Conservation (phyloP, 2,888 invertebrate species). For the Acholoe squamosa region DNA sequence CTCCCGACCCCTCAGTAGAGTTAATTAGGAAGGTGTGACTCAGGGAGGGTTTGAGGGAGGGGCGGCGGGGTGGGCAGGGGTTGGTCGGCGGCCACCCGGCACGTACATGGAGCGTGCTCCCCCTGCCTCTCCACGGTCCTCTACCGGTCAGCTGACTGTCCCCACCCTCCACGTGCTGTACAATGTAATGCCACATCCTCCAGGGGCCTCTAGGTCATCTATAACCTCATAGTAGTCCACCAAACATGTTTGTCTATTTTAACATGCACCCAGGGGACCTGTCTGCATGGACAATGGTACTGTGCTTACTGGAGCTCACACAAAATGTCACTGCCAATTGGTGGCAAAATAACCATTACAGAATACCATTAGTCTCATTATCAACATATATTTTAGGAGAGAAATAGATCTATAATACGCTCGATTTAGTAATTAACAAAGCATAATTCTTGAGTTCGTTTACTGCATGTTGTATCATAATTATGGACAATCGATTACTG, state of each 20-base stretch:
- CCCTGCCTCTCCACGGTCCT: neutral
- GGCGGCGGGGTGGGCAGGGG: neutral
- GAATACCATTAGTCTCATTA: no score
- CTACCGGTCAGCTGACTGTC: neutral
- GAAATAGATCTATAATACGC: no score
- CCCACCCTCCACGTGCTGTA: neutral
- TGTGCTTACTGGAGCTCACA: no score
- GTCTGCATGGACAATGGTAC: no score
- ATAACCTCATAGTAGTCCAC: neutral
- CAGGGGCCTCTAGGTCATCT: neutral
- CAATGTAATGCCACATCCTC: slow-evolving; percentile 18
- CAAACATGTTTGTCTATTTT: neutral
- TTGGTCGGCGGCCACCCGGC: neutral
- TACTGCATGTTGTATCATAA: no score
- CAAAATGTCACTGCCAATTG: no score
- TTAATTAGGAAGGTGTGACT: slow-evolving; percentile 44
- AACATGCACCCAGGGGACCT: neutral
- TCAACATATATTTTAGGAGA: no score
- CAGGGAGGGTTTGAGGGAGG: neutral
- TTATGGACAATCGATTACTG: no score
- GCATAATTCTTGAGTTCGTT: no score
- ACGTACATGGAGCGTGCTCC: neutral
- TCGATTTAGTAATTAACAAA: no score
- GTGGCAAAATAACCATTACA: no score
- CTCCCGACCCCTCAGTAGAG: neutral